These are phyloP conservation scores for Manis javanica DNA, from an alignment of 2,797 vertebrate species.

Conservation along the genomic window DNA sequence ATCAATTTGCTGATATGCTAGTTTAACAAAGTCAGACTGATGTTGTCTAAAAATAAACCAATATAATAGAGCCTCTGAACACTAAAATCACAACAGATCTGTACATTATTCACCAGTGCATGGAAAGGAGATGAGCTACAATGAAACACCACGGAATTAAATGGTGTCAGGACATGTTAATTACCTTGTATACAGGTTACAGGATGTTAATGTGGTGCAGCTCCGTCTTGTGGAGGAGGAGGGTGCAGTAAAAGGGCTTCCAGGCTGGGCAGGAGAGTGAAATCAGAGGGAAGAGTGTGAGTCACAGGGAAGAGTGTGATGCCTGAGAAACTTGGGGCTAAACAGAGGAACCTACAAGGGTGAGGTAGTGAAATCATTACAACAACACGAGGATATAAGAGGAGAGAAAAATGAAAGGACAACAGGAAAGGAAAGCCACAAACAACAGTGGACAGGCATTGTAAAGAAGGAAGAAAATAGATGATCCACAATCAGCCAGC, in stretches of 20 bases:
- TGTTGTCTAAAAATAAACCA: background rate
- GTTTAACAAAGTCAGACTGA: background rate
- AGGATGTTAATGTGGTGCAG: background rate
- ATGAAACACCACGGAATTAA: background rate
- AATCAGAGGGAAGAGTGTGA: background rate
- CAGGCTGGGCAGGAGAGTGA: background rate
- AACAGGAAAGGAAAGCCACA: background rate
- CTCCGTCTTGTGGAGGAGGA: background rate
- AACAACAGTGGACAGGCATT: background rate
- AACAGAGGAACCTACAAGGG: background rate
- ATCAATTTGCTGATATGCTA: background rate
- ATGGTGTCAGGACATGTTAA: background rate
- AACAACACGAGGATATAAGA: background rate
- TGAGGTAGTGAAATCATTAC: background rate
- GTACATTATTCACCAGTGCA: background rate
- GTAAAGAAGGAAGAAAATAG: background rate
- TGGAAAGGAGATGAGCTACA: background rate
- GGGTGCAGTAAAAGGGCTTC: background rate
- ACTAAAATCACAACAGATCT: constrained; percentile 12
- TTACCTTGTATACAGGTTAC: background rate
- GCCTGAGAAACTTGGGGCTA: background rate
- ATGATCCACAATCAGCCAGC: background rate
- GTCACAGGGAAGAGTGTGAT: background rate
- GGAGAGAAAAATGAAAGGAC: background rate
- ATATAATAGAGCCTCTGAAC: background rate